phyloP scores from a whole-genome alignment of 2,888 invertebrate genomes.

The Lasioglossum figueresi region DNA sequence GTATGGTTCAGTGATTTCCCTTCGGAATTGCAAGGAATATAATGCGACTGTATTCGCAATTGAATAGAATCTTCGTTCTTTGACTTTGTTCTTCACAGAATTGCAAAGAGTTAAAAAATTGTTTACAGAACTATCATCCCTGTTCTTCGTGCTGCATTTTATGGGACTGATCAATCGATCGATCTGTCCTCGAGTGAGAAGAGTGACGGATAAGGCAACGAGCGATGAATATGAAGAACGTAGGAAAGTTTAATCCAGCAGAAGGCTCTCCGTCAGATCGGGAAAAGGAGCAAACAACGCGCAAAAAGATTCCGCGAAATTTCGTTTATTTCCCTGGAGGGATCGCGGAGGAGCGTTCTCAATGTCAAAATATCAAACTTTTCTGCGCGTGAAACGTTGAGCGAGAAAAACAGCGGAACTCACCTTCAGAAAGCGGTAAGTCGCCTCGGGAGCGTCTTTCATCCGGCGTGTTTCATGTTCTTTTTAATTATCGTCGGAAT shows the following conservation, averaged over 20 bases:
- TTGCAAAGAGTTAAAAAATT: background rate
- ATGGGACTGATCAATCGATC: background rate
- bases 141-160: background rate
- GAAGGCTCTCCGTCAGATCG: background rate
- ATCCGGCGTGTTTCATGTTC: background rate
- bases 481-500: background rate
- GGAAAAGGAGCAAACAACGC: background rate
- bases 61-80: too few species aligned
- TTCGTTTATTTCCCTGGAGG: slow-evolving; percentile 7
- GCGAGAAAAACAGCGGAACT: background rate
- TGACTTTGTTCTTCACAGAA: background rate
- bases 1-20: too few species aligned
- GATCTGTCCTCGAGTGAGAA: too few species aligned
- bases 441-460: background rate
- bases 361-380: background rate
- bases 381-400: background rate
- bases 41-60: too few species aligned
- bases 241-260: background rate
- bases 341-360: background rate
- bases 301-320: background rate
- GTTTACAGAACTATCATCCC: background rate
- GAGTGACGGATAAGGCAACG: background rate
- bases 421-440: background rate
- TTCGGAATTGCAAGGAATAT: too few species aligned
- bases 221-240: background rate